A percentile compares a stretch with the other conserved stretches of the same genome.
Evolutionary conservation across 2,797 vertebrate species (phyloP).

Genomic region (Limnodromus scolopaceus): DNA sequence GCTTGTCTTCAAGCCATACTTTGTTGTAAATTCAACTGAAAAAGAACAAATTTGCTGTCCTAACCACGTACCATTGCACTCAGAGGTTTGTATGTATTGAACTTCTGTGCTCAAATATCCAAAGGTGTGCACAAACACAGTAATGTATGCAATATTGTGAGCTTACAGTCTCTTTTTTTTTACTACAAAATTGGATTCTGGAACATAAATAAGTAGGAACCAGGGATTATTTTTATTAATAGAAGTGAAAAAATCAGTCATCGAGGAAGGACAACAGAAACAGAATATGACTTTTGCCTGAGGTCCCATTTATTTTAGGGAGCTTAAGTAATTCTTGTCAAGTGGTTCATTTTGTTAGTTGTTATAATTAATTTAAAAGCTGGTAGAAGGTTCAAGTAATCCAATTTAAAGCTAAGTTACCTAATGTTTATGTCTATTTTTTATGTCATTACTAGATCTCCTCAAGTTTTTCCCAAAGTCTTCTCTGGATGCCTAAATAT

Average conservation of each 20-base stretch:
- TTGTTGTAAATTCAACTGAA: neutral
- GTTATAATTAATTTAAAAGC: neutral
- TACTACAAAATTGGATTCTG: neutral
- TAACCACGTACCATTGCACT: neutral
- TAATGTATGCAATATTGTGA: neutral
- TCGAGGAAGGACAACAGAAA: neutral
- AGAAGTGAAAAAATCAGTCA: neutral
- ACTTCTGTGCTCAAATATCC: neutral
- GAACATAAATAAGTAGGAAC: neutral
- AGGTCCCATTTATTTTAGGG: neutral
- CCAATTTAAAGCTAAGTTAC: neutral
- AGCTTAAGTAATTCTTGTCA: neutral
- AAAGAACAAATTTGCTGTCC: neutral
- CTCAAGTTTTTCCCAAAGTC: neutral
- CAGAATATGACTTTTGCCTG: neutral
- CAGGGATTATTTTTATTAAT: neutral
- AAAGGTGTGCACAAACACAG: neutral
- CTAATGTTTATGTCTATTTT: neutral
- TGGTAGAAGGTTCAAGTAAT: neutral
- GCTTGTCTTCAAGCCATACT: neutral
- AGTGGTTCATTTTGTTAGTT: neutral
- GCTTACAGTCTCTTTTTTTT: neutral
- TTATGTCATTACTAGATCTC: neutral
- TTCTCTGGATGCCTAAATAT: neutral
- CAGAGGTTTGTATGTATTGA: neutral